Percentiles rank a stretch among this genome's conserved stretches.
Conservation (phyloP, 2,797 vertebrate genomes). For the Acomys russatus region DNA sequence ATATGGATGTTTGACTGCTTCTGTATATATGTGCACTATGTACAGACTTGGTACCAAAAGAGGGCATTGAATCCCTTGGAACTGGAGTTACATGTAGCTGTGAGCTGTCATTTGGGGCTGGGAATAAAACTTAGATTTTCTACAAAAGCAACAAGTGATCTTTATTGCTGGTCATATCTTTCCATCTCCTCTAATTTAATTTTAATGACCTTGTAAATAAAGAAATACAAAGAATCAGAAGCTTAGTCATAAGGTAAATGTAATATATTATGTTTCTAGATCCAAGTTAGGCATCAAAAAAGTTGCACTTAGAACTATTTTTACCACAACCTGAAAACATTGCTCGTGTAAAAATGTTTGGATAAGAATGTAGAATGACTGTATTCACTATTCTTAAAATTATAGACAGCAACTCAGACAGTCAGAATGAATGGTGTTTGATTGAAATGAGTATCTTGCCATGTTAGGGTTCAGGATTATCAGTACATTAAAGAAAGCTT, state of each 20-base stretch:
- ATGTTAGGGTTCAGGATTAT: not conserved
- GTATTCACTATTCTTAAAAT: not conserved
- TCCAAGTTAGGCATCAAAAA: not conserved
- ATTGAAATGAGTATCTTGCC: not conserved
- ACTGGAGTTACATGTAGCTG: not conserved
- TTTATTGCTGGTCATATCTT: not conserved
- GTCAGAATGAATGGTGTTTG: not conserved
- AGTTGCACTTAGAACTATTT: not conserved
- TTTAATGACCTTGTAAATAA: not conserved
- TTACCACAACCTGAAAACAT: not conserved
- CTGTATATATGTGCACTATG: not conserved
- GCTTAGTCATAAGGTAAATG: conserved; percentile 38
- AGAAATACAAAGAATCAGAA: conserved; percentile 29
- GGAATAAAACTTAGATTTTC: not conserved
- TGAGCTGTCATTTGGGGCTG: no score
- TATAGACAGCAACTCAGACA: not conserved
- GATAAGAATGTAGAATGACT: not conserved
- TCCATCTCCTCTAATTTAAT: not conserved
- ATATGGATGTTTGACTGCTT: not conserved
- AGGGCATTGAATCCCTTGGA: not conserved
- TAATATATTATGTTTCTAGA: not conserved
- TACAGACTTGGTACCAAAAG: not conserved
- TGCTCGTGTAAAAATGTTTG: not conserved
- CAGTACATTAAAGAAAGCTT: not conserved
- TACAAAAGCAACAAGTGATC: not conserved